Evolutionary conservation across 2,888 invertebrate genomes (phyloP).

Genomic region (Sericinus montela): DNA sequence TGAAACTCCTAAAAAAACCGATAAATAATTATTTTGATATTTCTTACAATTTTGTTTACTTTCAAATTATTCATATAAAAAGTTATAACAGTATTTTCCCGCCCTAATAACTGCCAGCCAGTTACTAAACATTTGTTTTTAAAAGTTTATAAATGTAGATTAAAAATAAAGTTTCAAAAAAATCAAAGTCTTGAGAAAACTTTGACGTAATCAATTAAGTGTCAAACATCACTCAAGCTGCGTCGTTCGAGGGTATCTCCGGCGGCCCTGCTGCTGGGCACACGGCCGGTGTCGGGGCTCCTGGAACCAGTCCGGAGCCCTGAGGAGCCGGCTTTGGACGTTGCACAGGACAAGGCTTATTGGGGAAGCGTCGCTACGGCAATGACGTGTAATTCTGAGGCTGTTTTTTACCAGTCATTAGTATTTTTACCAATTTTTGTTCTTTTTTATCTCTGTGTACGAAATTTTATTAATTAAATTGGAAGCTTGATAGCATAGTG

Average conservation of each 20-base stretch:
- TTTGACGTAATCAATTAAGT: conserved; percentile 2
- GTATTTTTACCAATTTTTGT: too few relatives aligned
- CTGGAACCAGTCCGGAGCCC: conserved; percentile 69
- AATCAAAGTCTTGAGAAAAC: conserved; percentile 9
- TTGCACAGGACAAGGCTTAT: conserved; percentile 72
- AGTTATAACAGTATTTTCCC: too few relatives aligned
- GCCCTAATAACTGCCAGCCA: too few relatives aligned
- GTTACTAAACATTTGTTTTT: too few relatives aligned
- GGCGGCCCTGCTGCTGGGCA: conserved; percentile 79
- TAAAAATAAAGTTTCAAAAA: background rate
- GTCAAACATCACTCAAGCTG: conserved; percentile 53
- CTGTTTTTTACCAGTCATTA: background rate
- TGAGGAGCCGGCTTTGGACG: conserved; percentile 71
- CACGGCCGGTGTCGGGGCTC: conserved; percentile 73
- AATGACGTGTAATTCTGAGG: conserved; percentile 64
- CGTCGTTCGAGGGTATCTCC: conserved; percentile 72
- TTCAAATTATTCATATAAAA: too few relatives aligned
- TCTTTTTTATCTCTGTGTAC: too few relatives aligned
- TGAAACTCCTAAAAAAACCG: too few relatives aligned
- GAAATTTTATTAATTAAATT: too few relatives aligned
- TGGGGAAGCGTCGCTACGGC: conserved; percentile 69
- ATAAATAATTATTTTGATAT: too few relatives aligned
- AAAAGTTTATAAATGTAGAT: too few relatives aligned
- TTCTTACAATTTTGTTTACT: too few relatives aligned
- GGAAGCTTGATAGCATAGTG: too few relatives aligned